phyloP scores from a whole-genome alignment of 1,140 invertebrate genomes.

The Aradophagus sp. region DNA sequence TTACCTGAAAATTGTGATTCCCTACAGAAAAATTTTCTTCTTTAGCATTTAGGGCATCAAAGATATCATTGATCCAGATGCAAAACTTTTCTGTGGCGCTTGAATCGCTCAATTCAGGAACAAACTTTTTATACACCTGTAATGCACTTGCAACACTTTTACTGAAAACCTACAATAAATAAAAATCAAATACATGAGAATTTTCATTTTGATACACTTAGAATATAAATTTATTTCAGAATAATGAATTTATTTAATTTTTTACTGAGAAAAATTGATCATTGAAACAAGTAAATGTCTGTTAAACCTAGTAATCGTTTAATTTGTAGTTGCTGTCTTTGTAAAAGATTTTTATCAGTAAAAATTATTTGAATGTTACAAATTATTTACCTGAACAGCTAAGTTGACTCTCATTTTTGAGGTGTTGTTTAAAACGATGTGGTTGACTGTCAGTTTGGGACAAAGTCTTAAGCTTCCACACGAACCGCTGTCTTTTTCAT shows the following conservation, averaged over 20 bases:
- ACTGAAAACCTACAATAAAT: conserved; percentile 7
- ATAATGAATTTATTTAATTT: too few species aligned
- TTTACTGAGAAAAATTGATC: too few species aligned
- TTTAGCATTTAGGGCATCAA: conserved; percentile 8
- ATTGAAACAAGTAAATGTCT: too few species aligned
- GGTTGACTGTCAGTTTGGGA: conserved; percentile 8
- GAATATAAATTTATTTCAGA: too few species aligned
- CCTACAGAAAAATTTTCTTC: not conserved
- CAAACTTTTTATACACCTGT: conserved; percentile 4
- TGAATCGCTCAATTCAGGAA: conserved; percentile 6
- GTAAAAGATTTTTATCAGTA: too few species aligned
- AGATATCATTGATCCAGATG: conserved; percentile 11
- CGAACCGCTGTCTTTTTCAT: conserved; percentile 8
- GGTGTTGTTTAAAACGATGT: conserved; percentile 8
- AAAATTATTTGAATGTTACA: too few species aligned
- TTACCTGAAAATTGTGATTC: conserved; percentile 10
- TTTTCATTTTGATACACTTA: too few species aligned
- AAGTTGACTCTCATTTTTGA: conserved; percentile 19
- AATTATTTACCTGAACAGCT: conserved; percentile 17
- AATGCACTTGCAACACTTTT: conserved; percentile 7
- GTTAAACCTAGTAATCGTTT: too few species aligned
- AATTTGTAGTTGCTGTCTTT: too few species aligned
- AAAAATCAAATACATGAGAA: too few species aligned
- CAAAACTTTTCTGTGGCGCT: conserved; percentile 3
- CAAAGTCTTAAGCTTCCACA: not conserved